Evolutionary conservation across 1,140 invertebrate genomes (phyloP).

Genomic region (Venturia canescens): DNA sequence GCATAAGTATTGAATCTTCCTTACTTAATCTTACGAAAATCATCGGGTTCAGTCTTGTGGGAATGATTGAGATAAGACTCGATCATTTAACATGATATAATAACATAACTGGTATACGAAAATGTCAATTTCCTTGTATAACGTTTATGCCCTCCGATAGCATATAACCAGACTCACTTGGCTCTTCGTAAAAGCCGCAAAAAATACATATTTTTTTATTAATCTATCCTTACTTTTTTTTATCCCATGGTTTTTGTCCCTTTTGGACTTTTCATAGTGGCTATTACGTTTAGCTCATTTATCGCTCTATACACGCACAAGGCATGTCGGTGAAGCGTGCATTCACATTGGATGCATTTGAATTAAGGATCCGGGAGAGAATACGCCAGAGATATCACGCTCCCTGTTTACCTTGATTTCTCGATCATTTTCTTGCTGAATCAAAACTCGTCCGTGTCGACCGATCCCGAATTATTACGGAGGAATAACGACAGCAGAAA

Average conservation of each 20-base stretch:
- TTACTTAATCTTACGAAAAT: neutral
- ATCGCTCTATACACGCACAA: neutral
- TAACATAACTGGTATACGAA: constrained; percentile 24
- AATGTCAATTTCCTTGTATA: constrained; percentile 19
- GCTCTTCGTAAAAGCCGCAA: constrained; percentile 11
- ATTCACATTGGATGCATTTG: neutral
- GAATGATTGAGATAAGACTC: neutral
- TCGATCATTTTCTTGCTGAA: neutral
- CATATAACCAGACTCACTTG: constrained; percentile 29
- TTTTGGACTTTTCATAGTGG: neutral
- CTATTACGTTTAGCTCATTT: neutral
- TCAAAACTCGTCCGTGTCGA: neutral
- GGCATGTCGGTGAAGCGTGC: neutral
- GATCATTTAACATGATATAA: constrained; percentile 15
- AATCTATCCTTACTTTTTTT: constrained; percentile 11
- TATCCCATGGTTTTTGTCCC: neutral
- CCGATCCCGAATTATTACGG: neutral
- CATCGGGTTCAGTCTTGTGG: constrained; percentile 15
- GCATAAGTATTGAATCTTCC: neutral
- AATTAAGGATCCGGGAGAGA: neutral
- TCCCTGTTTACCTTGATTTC: neutral
- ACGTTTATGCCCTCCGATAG: constrained; percentile 26
- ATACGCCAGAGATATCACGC: neutral
- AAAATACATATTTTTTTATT: constrained; percentile 15
- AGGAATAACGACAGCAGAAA: neutral